phyloP scores from a whole-genome alignment of 2,888 invertebrate genomes.

The Pollenia angustigena region DNA sequence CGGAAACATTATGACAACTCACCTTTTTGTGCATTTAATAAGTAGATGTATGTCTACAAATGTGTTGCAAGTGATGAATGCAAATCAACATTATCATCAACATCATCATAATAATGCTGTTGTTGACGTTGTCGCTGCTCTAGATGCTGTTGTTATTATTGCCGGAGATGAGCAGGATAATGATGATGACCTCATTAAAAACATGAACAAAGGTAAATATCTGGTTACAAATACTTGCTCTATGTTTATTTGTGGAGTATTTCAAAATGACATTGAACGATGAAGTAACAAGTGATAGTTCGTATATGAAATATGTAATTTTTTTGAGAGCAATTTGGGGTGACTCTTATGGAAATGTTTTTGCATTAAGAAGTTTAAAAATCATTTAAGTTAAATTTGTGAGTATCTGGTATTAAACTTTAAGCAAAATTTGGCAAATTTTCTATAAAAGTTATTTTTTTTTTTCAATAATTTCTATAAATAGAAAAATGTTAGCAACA shows the following conservation, averaged over 20 bases:
- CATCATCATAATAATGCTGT: slow-evolving; percentile 29
- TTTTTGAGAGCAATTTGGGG: not conserved
- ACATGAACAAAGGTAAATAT: slow-evolving; percentile 56
- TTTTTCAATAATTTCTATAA: too few species aligned
- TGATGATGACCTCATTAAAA: slow-evolving; percentile 69
- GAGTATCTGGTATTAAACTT: too few species aligned
- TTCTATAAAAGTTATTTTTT: too few species aligned
- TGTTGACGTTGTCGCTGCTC: slow-evolving; percentile 23
- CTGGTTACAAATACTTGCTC: slow-evolving; percentile 36
- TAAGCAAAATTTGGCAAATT: too few species aligned
- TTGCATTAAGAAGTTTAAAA: too few species aligned
- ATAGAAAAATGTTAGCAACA: too few species aligned
- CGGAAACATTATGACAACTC: slow-evolving; percentile 55
- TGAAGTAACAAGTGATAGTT: slow-evolving; percentile 48
- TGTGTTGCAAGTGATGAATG: slow-evolving; percentile 55
- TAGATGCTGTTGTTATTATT: slow-evolving; percentile 20
- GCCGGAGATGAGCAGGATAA: slow-evolving; percentile 54
- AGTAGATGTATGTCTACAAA: slow-evolving; percentile 31
- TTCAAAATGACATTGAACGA: slow-evolving; percentile 53
- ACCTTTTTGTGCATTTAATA: slow-evolving; percentile 23
- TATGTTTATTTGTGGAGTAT: slow-evolving; percentile 8
- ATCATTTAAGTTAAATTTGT: too few species aligned
- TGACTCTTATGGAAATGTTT: not conserved
- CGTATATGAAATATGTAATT: not conserved
- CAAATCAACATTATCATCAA: slow-evolving; percentile 41